A percentile compares a stretch with the other conserved stretches of the same genome.
phyloP scores from a whole-genome alignment of 2,888 invertebrate genomes.

The Fissipunctia ypsillon region DNA sequence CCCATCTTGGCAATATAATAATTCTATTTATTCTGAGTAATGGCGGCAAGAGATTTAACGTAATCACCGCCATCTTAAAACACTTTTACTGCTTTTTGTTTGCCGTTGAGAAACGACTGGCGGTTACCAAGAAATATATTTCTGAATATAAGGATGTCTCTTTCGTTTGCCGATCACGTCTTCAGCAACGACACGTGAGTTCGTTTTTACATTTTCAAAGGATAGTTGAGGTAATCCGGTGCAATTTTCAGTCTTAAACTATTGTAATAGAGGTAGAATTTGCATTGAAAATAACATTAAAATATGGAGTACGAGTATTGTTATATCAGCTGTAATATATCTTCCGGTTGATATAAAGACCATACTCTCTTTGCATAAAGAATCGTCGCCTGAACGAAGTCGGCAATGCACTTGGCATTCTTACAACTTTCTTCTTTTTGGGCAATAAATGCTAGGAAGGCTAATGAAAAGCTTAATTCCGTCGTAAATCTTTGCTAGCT shows the following conservation, averaged over 20 bases:
- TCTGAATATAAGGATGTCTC: slow-evolving; percentile 71
- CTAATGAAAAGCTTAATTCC: neutral
- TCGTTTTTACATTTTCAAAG: slow-evolving; percentile 67
- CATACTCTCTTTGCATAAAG: slow-evolving; percentile 64
- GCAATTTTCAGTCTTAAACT: slow-evolving; percentile 53
- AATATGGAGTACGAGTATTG: slow-evolving; percentile 44
- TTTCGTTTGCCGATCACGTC: slow-evolving; percentile 76
- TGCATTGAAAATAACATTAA: slow-evolving; percentile 25
- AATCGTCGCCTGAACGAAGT: slow-evolving; percentile 37
- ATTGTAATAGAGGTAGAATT: slow-evolving; percentile 38
- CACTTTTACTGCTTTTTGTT: slow-evolving; percentile 71
- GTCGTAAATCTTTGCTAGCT: slow-evolving; percentile 18
- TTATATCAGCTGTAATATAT: slow-evolving; percentile 64
- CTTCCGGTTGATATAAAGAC: slow-evolving; percentile 56
- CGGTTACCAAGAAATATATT: slow-evolving; percentile 66
- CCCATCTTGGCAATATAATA: slow-evolving; percentile 60
- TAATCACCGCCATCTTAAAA: slow-evolving; percentile 70
- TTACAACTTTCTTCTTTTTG: neutral
- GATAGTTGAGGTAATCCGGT: slow-evolving; percentile 22
- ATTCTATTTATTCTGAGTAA: slow-evolving; percentile 62
- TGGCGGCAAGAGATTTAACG: slow-evolving; percentile 62
- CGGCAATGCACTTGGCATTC: slow-evolving; percentile 12
- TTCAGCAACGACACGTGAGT: slow-evolving; percentile 64
- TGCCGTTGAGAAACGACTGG: slow-evolving; percentile 61
- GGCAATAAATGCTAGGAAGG: slow-evolving; percentile 1